Conservation (phyloP, 2,888 invertebrate genomes). For the Tortrix viridana region DNA sequence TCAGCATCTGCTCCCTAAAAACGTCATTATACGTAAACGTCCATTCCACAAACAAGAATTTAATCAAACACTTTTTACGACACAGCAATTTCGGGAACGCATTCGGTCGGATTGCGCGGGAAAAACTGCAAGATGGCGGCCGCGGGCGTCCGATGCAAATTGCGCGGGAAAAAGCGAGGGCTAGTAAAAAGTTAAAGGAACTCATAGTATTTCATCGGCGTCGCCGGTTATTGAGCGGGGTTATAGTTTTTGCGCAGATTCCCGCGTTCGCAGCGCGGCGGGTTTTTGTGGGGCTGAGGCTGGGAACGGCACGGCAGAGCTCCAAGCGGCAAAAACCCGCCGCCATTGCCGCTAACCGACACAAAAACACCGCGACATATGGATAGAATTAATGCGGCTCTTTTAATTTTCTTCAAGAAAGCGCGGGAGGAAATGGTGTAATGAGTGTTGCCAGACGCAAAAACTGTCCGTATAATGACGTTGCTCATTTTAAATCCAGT, state of each 20-base stretch:
- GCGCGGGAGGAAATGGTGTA: constrained; percentile 81
- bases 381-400: constrained; percentile 80
- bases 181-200: constrained; percentile 75
- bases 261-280: constrained; percentile 56
- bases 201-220: constrained; percentile 82
- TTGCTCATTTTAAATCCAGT: constrained; percentile 66
- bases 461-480: constrained; percentile 76
- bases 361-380: constrained; percentile 75
- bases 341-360: constrained; percentile 69
- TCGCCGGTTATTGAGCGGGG: constrained; percentile 78
- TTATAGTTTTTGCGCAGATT: constrained; percentile 65
- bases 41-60: constrained; percentile 72
- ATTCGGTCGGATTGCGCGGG: constrained; percentile 63
- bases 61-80: constrained; percentile 67
- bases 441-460: constrained; percentile 78
- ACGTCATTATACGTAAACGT: constrained; percentile 63
- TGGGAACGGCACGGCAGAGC: constrained; percentile 71
- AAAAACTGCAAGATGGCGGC: constrained; percentile 74
- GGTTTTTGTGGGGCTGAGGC: constrained; percentile 71
- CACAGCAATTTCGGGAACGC: constrained; percentile 69
- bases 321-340: constrained; percentile 59
- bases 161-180: constrained; percentile 66
- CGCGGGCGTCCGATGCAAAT: constrained; percentile 74
- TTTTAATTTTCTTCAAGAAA: constrained; percentile 83
- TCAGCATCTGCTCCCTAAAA: constrained; percentile 31